Evolutionary conservation across 2,113 vertebrate genomes (phyloP), one percentile per base, ranked within the genome.

Genomic region (Theristicus caerulescens): DNA sequence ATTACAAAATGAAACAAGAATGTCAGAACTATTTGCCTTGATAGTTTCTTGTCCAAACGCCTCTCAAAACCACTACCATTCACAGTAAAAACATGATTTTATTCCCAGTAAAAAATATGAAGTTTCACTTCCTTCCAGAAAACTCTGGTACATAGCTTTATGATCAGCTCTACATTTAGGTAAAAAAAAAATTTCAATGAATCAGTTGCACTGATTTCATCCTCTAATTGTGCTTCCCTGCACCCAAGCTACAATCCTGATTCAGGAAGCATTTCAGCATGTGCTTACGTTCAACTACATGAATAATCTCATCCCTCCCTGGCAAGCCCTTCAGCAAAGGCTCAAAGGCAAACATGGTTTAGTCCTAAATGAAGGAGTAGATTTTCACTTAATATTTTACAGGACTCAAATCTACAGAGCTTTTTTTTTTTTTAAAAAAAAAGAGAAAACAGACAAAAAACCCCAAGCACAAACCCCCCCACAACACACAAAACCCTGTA

Each of bases 241-340:
- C 44, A 46, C 24, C 36, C 66, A 54, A 54, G 21, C 11, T 62
- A 34, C 36, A 73, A 22, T 22, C 16, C 38, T 21, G 51, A 71
- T 29, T 46, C 34, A 49, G 31, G 31, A 76, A 86, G 11, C 8
- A 38, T 47, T 93, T 70, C 71, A 82, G 38, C 27, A 46, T 21
- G 6, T 61, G 29, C 26, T 57, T 46, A 69, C 3, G 0, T 57
- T 83, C 19, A 57, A 8, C 49, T 44, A 13, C 18, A 14, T 13
- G 18, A 82, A 55, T 18, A 34, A 77, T 18, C 31, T 82, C 38
- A 78, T 70, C 18, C 44, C 27, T 64, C 25, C 29, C 44, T 59
- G 40, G 59, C 55, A 93, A 93, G 47, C 12, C 11, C 58, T 94
- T 73, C 62, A 90, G 44, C 24, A 94, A 85, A 80, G 58, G 6